A percentile compares a stretch with the other conserved stretches of the same genome.
These are phyloP conservation scores for Epinephelus lanceolatus DNA, from an alignment of 2,113 vertebrate species.

Conservation along the genomic window DNA sequence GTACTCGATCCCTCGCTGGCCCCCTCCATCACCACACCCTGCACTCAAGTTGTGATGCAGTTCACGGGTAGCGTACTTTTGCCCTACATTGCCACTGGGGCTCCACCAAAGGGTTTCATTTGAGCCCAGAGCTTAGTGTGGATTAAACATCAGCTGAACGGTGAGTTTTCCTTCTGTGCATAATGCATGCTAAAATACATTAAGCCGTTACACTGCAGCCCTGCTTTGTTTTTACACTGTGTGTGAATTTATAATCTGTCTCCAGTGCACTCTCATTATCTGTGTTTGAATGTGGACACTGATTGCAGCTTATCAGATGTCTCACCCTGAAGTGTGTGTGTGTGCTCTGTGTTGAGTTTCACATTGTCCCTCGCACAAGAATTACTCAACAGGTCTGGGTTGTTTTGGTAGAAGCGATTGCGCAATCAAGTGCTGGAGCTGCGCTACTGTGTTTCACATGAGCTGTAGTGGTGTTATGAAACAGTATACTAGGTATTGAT, in stretches of 20 bases:
- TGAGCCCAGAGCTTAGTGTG: slow-evolving; percentile 38
- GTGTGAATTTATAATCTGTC: neutral
- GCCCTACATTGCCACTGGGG: slow-evolving; percentile 55
- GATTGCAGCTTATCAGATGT: slow-evolving; percentile 27
- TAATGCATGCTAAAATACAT: slow-evolving; percentile 18
- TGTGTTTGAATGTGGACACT: slow-evolving; percentile 25
- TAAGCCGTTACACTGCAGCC: neutral
- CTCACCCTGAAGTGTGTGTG: slow-evolving; percentile 26
- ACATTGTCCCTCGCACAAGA: slow-evolving; percentile 45
- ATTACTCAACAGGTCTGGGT: slow-evolving; percentile 74
- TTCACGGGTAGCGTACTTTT: slow-evolving; percentile 46
- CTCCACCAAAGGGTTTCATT: slow-evolving; percentile 37
- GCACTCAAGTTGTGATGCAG: slow-evolving; percentile 64
- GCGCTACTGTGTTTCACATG: slow-evolving; percentile 35
- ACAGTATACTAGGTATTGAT: neutral
- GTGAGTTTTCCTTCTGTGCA: slow-evolving; percentile 61
- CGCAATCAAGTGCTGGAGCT: slow-evolving; percentile 52
- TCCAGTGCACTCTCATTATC: slow-evolving; percentile 2
- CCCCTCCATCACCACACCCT: slow-evolving; percentile 73
- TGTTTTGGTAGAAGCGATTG: slow-evolving; percentile 76
- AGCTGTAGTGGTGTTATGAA: slow-evolving; percentile 32
- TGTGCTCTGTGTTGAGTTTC: slow-evolving; percentile 24
- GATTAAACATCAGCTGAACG: slow-evolving; percentile 55
- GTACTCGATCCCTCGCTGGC: slow-evolving; percentile 54
- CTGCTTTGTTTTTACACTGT: slow-evolving; percentile 22